phyloP scores from a whole-genome alignment of 2,888 invertebrate genomes.

The Scrobipalpa costella region DNA sequence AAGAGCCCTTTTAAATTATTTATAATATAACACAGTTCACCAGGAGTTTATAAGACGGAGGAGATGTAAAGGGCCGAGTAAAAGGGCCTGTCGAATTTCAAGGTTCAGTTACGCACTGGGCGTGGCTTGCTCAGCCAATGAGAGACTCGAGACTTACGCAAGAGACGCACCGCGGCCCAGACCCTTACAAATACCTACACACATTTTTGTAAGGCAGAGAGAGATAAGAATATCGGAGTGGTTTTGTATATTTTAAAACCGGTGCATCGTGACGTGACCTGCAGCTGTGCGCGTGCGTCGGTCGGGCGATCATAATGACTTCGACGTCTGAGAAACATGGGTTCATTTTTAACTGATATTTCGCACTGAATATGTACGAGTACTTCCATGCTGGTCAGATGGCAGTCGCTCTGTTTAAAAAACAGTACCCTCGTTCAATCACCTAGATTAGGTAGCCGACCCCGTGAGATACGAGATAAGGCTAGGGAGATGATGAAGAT shows the following conservation, averaged over 20 bases:
- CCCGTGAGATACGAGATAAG: no score
- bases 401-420: no score
- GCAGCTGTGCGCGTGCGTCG: background rate
- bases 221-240: conserved; percentile 34
- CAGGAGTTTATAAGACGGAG: conserved; percentile 64
- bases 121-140: conserved; percentile 73
- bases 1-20: conserved; percentile 80
- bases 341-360: no score
- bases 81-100: conserved; percentile 72
- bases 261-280: background rate
- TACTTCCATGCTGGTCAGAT: no score
- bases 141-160: conserved; percentile 63
- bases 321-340: background rate
- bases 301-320: background rate
- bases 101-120: conserved; percentile 75
- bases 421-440: no score
- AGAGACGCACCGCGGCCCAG: conserved; percentile 58
- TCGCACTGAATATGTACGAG: no score
- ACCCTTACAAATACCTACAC: conserved; percentile 48
- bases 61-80: conserved; percentile 67
- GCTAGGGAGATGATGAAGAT: no score
- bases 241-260: conserved; percentile 11
- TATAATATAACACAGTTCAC: conserved; percentile 80
- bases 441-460: no score
- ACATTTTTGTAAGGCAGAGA: conserved; percentile 35